Evolutionary conservation across 2,888 invertebrate genomes (phyloP).

Genomic region (Selenia dentaria): DNA sequence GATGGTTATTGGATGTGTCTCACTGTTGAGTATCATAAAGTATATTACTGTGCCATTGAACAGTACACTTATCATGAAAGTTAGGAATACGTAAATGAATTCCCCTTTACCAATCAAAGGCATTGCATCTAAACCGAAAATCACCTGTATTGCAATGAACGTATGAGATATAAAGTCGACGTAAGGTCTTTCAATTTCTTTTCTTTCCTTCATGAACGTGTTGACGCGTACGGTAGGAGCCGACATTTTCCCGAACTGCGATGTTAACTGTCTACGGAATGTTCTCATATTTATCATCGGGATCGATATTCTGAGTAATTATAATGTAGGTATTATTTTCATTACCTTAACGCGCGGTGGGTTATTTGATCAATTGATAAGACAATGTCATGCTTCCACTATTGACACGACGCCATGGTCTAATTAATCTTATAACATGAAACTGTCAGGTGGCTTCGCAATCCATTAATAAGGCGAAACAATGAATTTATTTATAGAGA

Average conservation of each 20-base stretch:
- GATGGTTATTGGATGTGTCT: neutral
- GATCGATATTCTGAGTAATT: constrained; percentile 22
- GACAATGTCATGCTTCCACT: no score
- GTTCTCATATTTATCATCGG: constrained; percentile 3
- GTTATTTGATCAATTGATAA: constrained; percentile 44
- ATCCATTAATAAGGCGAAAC: no score
- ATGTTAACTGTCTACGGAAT: constrained; percentile 10
- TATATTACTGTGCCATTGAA: constrained; percentile 17
- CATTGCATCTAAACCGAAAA: constrained; percentile 47
- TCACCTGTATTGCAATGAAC: constrained; percentile 42
- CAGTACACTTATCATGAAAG: constrained; percentile 34
- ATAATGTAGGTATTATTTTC: constrained; percentile 17
- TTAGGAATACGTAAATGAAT: constrained; percentile 29
- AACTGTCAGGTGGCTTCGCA: no score
- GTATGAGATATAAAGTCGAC: constrained; percentile 52
- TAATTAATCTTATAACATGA: no score
- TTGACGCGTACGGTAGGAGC: constrained; percentile 47
- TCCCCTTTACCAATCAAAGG: constrained; percentile 40
- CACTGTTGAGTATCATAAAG: neutral
- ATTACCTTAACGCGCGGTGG: constrained; percentile 10
- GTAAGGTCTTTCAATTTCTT: constrained; percentile 35
- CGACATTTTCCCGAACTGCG: constrained; percentile 38
- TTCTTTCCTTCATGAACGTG: constrained; percentile 46
- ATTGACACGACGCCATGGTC: no score
- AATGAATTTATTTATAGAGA: no score